Base-by-base conservation (phyloP, 1,140 invertebrate species). In the Drosophila parabipectinata region DNA sequence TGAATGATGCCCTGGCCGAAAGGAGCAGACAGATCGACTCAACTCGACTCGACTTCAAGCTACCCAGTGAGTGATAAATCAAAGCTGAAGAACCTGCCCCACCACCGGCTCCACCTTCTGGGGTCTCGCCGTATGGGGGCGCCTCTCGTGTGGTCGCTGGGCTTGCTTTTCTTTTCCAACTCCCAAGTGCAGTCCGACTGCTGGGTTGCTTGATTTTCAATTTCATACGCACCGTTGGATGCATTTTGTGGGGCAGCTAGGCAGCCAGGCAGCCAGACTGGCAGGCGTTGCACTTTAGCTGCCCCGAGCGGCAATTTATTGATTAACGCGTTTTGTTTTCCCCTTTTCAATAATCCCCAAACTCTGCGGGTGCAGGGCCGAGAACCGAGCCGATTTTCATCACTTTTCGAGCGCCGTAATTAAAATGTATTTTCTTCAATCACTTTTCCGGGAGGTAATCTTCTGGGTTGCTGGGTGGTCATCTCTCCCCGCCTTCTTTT, bases 221-320 rank as follows among this genome's bases (percentile, higher is more conserved):
- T 87, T 87, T 79, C 83, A 87, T 88, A 88, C 83, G 83, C 83
- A 88, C 83, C 66, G 83, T 87, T 83, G 83, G 83, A 87, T 64
- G 83, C 75, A 77, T 47, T 66, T 53, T 5, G 44, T 26, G 28
- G 37, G 34, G 39, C 60, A 54, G 39, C 39, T 0, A n/a, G 37
- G 4, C 4, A 12, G 9, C 7, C 12, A 39, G 37, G 10, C 39
- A 34, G 14, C 14, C 41, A 18, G 41, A 14, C n/a, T 7, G n/a
- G 41, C 41, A 44, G 41, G 41, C 41, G n/a, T 18, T 44, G 41
- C 41, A 18, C 14, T 18, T 44, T 14, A 18, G 58, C 57, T 71
- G 62, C 45, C 51, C 50, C 45, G 39, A 59, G 72, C 66, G 63
- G 60, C 77, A 63, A 74, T 85, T 85, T 81, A 85, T 87, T 82